Evolutionary conservation across 2,113 vertebrate genomes (phyloP).

Genomic region (Ciconia stormi): DNA sequence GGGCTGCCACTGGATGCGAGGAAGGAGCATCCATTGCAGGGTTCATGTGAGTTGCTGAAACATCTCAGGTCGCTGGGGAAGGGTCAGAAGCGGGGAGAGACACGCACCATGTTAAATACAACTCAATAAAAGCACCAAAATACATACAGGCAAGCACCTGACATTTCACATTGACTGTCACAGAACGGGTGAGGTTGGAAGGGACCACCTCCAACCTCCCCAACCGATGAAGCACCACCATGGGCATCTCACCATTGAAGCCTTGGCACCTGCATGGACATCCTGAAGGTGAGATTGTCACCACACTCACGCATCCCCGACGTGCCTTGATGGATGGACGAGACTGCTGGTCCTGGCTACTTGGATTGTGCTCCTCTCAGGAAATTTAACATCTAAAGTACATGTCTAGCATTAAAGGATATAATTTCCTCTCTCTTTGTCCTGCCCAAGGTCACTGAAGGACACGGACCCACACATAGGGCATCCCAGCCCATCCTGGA

Average conservation of each 20-base stretch:
- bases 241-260: background rate
- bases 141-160: background rate
- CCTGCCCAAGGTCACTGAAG: background rate
- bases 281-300: background rate
- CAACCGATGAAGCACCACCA: accelerated
- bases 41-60: background rate
- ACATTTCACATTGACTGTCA: background rate
- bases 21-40: background rate
- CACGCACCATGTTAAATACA: accelerated
- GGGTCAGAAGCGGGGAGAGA: background rate
- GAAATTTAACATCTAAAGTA: background rate
- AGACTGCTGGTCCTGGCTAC: background rate
- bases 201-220: background rate
- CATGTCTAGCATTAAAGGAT: background rate
- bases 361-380: background rate
- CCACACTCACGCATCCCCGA: accelerated
- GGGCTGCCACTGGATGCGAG: background rate
- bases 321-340: background rate
- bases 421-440: background rate
- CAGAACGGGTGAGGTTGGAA: background rate
- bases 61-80: background rate
- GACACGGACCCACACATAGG: accelerated
- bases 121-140: background rate
- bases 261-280: background rate
- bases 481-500: background rate